Conservation (phyloP, 2,797 vertebrate genomes). For the Mastacembelus armatus region DNA sequence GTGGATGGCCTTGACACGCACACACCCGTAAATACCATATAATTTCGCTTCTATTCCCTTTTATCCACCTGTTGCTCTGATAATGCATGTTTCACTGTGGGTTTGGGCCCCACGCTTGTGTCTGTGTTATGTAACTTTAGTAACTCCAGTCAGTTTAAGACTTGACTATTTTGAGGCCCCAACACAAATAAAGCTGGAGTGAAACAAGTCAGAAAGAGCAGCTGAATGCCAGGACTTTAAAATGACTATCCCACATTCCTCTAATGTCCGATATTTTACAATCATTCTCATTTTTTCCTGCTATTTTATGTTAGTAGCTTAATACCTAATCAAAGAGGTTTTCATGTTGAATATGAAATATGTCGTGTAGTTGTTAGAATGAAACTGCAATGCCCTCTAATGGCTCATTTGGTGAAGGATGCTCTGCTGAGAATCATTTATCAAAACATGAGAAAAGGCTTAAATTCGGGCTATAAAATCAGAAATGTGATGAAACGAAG, state of each 20-base stretch:
- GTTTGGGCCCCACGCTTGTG: neutral
- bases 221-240: too few species aligned
- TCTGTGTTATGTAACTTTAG: neutral
- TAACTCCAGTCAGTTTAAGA: neutral
- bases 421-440: neutral
- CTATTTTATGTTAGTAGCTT: neutral
- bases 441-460: too few species aligned
- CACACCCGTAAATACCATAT: neutral
- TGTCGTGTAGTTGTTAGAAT: too few species aligned
- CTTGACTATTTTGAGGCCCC: neutral
- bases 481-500: too few species aligned
- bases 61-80: neutral
- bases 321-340: neutral
- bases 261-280: too few species aligned
- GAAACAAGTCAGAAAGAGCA: neutral
- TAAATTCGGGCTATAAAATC: too few species aligned
- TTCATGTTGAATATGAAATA: neutral
- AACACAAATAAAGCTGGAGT: neutral
- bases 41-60: neutral
- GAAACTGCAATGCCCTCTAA: neutral
- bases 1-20: conserved; percentile 32
- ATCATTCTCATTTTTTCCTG: neutral
- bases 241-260: too few species aligned
- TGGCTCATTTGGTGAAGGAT: neutral
- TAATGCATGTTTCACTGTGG: neutral